Evolutionary conservation across 1,140 invertebrate genomes (phyloP).

Genomic region (Drosophila pallidifrons): DNA sequence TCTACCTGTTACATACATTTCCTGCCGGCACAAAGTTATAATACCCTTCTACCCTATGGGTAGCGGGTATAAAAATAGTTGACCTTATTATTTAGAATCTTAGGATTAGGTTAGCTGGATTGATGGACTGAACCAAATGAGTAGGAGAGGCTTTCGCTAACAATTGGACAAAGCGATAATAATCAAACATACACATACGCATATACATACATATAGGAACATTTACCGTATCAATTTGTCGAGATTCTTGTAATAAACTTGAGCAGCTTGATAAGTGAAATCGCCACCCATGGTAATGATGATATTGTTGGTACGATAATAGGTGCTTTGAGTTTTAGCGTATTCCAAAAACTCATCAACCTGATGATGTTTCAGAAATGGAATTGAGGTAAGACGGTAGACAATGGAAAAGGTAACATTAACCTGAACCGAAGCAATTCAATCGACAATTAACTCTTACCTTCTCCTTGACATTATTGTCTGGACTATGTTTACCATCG

Average conservation of each 20-base stretch:
- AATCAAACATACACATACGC: slow-evolving; percentile 10
- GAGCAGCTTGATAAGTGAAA: slow-evolving; percentile 95
- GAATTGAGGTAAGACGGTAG: slow-evolving; percentile 36
- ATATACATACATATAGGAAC: not conserved
- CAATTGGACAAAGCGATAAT: slow-evolving; percentile 27
- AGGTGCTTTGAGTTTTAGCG: slow-evolving; percentile 86
- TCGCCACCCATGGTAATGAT: slow-evolving; percentile 97
- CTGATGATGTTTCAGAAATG: slow-evolving; percentile 79
- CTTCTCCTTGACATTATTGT: slow-evolving; percentile 90
- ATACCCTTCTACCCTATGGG: no score
- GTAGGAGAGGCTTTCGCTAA: slow-evolving; percentile 66
- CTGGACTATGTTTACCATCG: slow-evolving; percentile 89
- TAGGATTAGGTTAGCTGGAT: slow-evolving; percentile 14
- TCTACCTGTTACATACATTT: no score
- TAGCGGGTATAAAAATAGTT: no score
- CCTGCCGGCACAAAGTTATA: no score
- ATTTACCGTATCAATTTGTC: slow-evolving; percentile 94
- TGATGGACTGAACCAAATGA: slow-evolving; percentile 32
- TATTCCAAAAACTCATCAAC: slow-evolving; percentile 87
- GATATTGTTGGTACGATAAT: slow-evolving; percentile 90
- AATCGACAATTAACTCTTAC: slow-evolving; percentile 84
- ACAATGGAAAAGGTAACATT: slow-evolving; percentile 35
- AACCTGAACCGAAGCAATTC: not conserved
- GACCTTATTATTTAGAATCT: not conserved
- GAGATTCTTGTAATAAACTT: slow-evolving; percentile 94